Conservation (phyloP, 2,113 vertebrate species). For the Tyto alba region DNA sequence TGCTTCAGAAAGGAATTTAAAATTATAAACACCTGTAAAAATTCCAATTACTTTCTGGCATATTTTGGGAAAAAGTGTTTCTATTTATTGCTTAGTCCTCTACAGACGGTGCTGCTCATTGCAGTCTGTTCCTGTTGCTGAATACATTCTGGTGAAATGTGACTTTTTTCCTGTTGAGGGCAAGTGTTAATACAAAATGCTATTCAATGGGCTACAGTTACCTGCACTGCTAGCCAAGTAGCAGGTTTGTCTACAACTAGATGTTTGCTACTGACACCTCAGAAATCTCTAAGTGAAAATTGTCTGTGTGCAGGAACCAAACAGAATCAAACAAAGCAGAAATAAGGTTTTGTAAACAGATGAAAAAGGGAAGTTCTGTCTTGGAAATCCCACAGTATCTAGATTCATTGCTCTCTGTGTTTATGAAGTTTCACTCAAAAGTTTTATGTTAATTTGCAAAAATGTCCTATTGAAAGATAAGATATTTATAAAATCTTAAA, state of each 20-base stretch:
- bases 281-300: not conserved
- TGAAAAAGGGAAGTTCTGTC: not conserved
- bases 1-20: not conserved
- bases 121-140: not conserved
- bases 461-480: not conserved
- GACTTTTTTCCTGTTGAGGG: not conserved
- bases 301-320: not conserved
- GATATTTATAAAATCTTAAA: not conserved
- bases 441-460: not conserved
- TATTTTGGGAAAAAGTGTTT: not conserved
- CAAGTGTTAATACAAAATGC: not conserved
- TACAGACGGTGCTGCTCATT: not conserved
- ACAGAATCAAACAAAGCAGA: not conserved
- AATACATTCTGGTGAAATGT: not conserved
- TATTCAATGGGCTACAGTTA: not conserved
- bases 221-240: not conserved
- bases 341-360: not conserved
- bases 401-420: not conserved
- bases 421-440: not conserved
- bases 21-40: not conserved
- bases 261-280: not conserved
- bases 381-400: not conserved
- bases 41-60: not conserved
- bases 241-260: not conserved
- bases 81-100: not conserved